phyloP scores from a whole-genome alignment of 2,888 invertebrate genomes.

The Eupsilia transversa region DNA sequence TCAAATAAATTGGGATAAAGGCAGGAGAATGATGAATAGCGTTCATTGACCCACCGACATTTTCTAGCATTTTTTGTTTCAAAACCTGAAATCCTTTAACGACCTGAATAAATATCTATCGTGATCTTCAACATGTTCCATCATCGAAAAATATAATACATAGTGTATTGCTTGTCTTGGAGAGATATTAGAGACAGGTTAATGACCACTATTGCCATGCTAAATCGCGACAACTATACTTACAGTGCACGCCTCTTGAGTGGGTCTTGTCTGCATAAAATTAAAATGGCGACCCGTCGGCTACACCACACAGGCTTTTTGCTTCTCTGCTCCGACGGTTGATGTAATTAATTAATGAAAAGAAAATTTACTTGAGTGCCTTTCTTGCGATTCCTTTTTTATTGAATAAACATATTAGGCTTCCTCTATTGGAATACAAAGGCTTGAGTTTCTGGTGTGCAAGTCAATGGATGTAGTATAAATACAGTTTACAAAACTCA shows the following conservation, averaged over 20 bases:
- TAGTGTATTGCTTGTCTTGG: neutral
- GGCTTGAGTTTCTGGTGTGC: neutral
- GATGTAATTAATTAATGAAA: constrained; percentile 43
- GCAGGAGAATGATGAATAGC: no score
- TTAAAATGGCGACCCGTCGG: constrained; percentile 45
- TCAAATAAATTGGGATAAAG: no score
- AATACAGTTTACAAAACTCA: neutral
- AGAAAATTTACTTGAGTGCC: constrained; percentile 32
- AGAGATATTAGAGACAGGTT: neutral
- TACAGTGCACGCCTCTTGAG: constrained; percentile 28
- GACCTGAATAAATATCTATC: no score
- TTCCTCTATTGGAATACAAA: neutral
- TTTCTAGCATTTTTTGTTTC: no score
- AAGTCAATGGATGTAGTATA: neutral
- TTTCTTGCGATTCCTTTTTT: neutral
- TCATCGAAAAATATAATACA: neutral
- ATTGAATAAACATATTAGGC: neutral
- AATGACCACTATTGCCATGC: neutral
- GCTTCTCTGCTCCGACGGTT: constrained; percentile 9
- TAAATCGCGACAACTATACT: neutral
- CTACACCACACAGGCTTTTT: constrained; percentile 46
- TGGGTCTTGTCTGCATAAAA: constrained; percentile 52
- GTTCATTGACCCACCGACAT: no score
- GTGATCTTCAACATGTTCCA: no score
- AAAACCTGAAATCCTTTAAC: no score